phyloP scores from a whole-genome alignment of 2,888 invertebrate genomes.

The Eupithecia insigniata region DNA sequence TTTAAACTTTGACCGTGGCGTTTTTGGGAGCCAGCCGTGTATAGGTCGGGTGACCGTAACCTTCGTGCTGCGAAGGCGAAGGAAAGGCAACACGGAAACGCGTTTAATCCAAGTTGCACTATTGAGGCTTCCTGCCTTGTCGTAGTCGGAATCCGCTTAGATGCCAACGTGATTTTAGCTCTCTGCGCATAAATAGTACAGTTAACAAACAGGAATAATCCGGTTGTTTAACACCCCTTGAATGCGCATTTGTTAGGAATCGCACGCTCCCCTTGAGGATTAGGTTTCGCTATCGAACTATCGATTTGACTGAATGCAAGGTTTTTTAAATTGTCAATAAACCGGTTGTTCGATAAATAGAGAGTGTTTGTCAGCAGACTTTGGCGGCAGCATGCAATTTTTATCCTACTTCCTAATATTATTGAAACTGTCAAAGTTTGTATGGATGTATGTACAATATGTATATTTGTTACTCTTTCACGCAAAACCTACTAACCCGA shows the following conservation, averaged over 20 bases:
- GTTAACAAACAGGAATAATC: conserved; percentile 33
- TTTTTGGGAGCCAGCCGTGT: neutral
- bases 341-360: neutral
- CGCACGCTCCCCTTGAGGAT: neutral
- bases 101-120: conserved; percentile 56
- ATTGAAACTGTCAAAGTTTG: too few relatives aligned
- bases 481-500: too few relatives aligned
- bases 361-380: neutral
- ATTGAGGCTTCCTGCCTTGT: conserved; percentile 71
- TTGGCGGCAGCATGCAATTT: neutral
- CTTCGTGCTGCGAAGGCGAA: conserved; percentile 54
- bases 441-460: too few relatives aligned
- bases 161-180: conserved; percentile 62
- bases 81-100: conserved; percentile 70
- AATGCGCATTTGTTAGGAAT: conserved; percentile 34
- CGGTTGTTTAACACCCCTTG: conserved; percentile 36
- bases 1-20: neutral
- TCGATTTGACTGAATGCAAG: neutral
- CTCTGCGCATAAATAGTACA: conserved; percentile 41
- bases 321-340: neutral
- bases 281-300: neutral
- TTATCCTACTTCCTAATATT: too few relatives aligned
- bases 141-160: conserved; percentile 70
- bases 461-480: too few relatives aligned
- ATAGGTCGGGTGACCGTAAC: conserved; percentile 24